phyloP scores from a whole-genome alignment of 2,888 invertebrate species.

The Drosophila austrosaltans region DNA sequence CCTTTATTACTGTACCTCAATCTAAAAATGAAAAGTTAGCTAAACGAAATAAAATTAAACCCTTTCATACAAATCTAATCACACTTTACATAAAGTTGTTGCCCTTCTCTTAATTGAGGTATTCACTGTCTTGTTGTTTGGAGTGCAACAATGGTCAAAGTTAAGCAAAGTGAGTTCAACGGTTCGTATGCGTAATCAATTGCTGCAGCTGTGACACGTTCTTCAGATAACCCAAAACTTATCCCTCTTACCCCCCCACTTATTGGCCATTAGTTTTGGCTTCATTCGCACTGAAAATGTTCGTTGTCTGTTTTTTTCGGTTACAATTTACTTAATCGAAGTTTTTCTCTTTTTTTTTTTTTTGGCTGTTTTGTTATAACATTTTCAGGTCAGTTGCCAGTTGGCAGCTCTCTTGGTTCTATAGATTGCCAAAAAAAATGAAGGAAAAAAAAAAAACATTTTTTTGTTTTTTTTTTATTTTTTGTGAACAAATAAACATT shows the following conservation, averaged over 20 bases:
- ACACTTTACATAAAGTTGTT: not conserved
- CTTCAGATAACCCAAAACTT: slow-evolving; percentile 12
- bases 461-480: slow-evolving; percentile 4
- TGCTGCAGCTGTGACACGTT: slow-evolving; percentile 62
- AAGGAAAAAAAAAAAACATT: not conserved
- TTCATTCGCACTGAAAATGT: slow-evolving; percentile 27
- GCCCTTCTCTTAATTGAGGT: not conserved
- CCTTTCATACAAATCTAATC: too few species aligned
- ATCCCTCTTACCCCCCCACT: slow-evolving; percentile 22
- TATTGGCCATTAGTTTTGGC: slow-evolving; percentile 57
- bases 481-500: slow-evolving; percentile 49
- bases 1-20: too few species aligned
- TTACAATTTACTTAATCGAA: slow-evolving; percentile 75
- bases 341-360: slow-evolving; percentile 34
- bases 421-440: slow-evolving; percentile 58
- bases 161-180: slow-evolving; percentile 47
- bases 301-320: slow-evolving; percentile 20
- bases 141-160: slow-evolving; percentile 40
- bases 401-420: slow-evolving; percentile 54
- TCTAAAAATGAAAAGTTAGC: too few species aligned
- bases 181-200: slow-evolving; percentile 76
- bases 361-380: slow-evolving; percentile 24
- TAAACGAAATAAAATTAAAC: too few species aligned
- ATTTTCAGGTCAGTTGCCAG: slow-evolving; percentile 76
- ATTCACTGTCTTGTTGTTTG: slow-evolving; percentile 41